Evolutionary conservation across 1,140 invertebrate species (phyloP), one percentile per base, ranked within the genome.

Genomic region (Choristoneura fumiferana): DNA sequence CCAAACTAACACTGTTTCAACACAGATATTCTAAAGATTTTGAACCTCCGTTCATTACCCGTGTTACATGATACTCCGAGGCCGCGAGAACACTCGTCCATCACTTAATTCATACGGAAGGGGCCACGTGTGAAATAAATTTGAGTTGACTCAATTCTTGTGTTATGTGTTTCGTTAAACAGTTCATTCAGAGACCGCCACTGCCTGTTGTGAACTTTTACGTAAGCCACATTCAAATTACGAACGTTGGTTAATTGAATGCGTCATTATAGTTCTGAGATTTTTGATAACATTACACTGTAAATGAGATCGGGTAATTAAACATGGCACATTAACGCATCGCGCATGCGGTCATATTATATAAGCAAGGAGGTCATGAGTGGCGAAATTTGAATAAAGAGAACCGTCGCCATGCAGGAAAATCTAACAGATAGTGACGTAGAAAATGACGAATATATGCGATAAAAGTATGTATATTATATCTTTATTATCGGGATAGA

Each of bases 161-260:
- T 58, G 57, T 58, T 57, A 49, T 52, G 53, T 33, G 54, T 64
- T 59, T 55, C 43, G 56, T 59, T 54, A 60, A 64, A 64, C 57
- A 60, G 29, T 56, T 57, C 62, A 63, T 57, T 60, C 62, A 58
- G 40, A 37, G 29, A 33, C 10, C 10, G 40, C 13, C 40, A 14
- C 40, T n/a, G n/a, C n/a, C n/a, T 60, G 58, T 64, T 57, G 58
- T 45, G 43, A 54, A 60, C 45, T 36, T 57, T 62, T 64, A 56
- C 62, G 58, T 64, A 64, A 64, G 57, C 13, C 10, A 55, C 54
- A 56, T 54, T 39, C 53, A 45, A 63, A 63, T 59, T 59, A 59
- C 40, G 33, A 54, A 22, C 49, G 54, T 52, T 63, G 55, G 60
- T 58, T 63, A 63, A 63, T 59, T 63, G 62, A 63, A 63, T 59